phyloP scores from a whole-genome alignment of 2,113 vertebrate genomes.

The Archocentrus centrarchus region DNA sequence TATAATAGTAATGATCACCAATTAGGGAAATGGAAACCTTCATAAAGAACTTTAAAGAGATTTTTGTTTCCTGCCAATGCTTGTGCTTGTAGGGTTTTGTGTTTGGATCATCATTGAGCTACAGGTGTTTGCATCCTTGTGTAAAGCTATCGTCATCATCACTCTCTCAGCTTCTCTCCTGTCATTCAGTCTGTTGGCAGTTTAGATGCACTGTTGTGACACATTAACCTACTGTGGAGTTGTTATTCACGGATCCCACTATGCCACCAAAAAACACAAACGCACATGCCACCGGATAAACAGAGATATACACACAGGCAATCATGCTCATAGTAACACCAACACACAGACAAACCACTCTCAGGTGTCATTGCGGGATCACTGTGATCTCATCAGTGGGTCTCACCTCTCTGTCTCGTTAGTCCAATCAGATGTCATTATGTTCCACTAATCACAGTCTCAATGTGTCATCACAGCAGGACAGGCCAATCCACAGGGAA shows the following conservation, averaged over 20 bases:
- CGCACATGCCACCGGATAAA: slow-evolving; percentile 4
- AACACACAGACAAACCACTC: slow-evolving; percentile 5
- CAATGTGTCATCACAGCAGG: slow-evolving; percentile 58
- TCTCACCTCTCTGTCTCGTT: slow-evolving; percentile 41
- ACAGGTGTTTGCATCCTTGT: slow-evolving; percentile 16
- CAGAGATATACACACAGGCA: slow-evolving; percentile 4
- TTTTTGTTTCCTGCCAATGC: neutral
- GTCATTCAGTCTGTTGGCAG: slow-evolving; percentile 53
- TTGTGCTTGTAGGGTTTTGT: neutral
- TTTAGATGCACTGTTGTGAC: slow-evolving; percentile 46
- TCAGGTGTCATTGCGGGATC: slow-evolving; percentile 29
- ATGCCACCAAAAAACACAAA: slow-evolving; percentile 40
- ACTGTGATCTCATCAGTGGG: slow-evolving; percentile 46
- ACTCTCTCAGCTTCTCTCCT: slow-evolving; percentile 40
- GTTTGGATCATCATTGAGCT: neutral
- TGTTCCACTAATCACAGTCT: slow-evolving; percentile 50
- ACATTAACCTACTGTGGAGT: slow-evolving; percentile 67
- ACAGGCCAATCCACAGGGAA: slow-evolving; percentile 12
- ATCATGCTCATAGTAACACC: neutral
- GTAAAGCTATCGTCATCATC: slow-evolving; percentile 8
- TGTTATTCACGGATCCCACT: slow-evolving; percentile 43
- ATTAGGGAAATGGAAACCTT: neutral
- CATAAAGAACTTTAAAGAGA: neutral
- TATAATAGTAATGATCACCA: neutral
- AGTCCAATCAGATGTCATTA: slow-evolving; percentile 65